Conservation (phyloP, 1,140 invertebrate genomes). For the Eumeta japonica region DNA sequence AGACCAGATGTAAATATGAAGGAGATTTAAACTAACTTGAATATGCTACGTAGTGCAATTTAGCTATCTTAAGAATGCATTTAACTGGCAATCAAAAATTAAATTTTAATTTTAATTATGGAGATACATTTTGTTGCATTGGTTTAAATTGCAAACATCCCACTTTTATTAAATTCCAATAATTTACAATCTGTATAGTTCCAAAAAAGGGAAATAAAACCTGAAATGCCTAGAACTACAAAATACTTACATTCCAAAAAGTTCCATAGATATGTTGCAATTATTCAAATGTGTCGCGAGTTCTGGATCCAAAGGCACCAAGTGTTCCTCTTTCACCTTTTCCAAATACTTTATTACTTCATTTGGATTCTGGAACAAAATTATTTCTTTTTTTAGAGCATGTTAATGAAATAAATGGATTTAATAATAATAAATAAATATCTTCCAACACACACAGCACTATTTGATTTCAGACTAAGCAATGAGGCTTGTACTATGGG, state of each 20-base stretch:
- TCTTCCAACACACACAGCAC: too few species aligned
- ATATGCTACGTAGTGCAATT: not conserved
- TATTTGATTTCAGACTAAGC: too few species aligned
- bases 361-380: conserved; percentile 40
- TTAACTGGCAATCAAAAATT: not conserved
- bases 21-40: not conserved
- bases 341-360: conserved; percentile 71
- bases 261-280: conserved; percentile 73
- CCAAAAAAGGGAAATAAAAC: too few species aligned
- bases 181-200: too few species aligned
- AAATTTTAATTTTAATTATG: not conserved
- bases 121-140: not conserved
- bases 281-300: conserved; percentile 66
- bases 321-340: conserved; percentile 66
- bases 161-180: too few species aligned
- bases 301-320: conserved; percentile 65
- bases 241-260: conserved; percentile 76
- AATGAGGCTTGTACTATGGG: too few species aligned
- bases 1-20: not conserved
- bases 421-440: not conserved
- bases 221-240: not conserved
- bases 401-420: not conserved
- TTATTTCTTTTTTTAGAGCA: not conserved
- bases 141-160: not conserved
- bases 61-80: not conserved